Base-by-base conservation (phyloP, 2,797 vertebrate species). In the Sebastes nivosus region DNA sequence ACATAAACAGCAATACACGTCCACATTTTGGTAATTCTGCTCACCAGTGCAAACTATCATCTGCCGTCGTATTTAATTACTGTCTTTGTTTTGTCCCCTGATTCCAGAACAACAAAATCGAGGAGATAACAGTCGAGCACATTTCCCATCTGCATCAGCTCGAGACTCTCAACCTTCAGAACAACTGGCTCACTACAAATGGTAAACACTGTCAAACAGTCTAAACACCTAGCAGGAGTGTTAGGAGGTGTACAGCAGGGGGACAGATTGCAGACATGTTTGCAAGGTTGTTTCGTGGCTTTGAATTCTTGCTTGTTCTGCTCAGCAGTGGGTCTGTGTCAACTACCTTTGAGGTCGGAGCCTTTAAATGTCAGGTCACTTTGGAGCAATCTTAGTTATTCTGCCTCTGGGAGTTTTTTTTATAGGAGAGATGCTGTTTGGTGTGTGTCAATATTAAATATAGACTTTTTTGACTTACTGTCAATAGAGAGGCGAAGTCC, bases 81-180 rank as follows among this genome's bases (percentile, higher is more conserved):
- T 58, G 5, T 69, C 3, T 81, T 54, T 67, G 42, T 86, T 82
- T 68, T 88, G 30, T 72, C 68, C 66, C 54, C 60, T 60, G 52
- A 25, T 73, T 25, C 77, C 92, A 99, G 98, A 99, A 99, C 92
- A 99, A 99, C 92, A 97, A 97, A 90, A 97, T 99, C 68, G 94
- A 97, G 87, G 94, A 97, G 92, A 96, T 99, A 89, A 97, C 95
- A 38, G 92, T 96, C 5, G 96, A 97, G 75, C 96, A 98, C 60
- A 96, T 99, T 46, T 95, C 97, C 24, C 95, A 96, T 75, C 97
- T 99, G 79, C 93, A 97, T 77, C 96, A 92, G 14, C 93, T 99
- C 25, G 97, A 99, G 94, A 99, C 98, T 0, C 96, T 99, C 76
- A 99, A 99, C 93, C 95, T 99, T 66, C 98, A 99, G 89, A 99